Evolutionary conservation across 1,140 invertebrate species (phyloP), one percentile per base, ranked within the genome.

Genomic region (Chrysopa pallens): DNA sequence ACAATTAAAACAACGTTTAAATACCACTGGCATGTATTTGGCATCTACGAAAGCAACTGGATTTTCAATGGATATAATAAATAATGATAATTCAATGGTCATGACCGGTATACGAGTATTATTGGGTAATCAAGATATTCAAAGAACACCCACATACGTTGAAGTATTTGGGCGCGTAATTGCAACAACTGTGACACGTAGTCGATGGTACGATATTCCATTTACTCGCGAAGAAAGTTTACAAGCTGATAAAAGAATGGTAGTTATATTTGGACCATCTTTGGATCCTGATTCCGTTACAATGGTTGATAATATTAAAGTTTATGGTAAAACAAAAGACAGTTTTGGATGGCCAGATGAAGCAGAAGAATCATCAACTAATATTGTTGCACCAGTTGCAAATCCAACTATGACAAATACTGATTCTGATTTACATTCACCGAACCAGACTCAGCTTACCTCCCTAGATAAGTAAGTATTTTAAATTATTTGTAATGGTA

Each of bases 261-360:
- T 73, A 1, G 76, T 96, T n/a, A 77, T 75, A 33, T 93, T 98
- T 67, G 88, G 89, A 42, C 77, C 87, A 3, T 93, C 90, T 28
- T 76, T 80, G 57, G 90, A 95, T 66, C 74, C 85, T 0, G 84
- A 86, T 49, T 78, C 80, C 47, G 78, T 95, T 2, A 93, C 83
- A 15, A 84, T 94, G 73, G 74, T 97, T 3, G 91, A 96, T 62
- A 90, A 85, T 35, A 79, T 96, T 9, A 93, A 92, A 69, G 78
- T 92, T 47, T 88, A 96, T 60, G 90, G 89, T 2, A 94, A 95
- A 64, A 88, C 86, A 4, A 97, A 96, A 66, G 92, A 96, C 58
- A 69, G 79, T 0, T 94, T 97, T 63, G 91, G 90, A 36, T 97
- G 92, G 93, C 91, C 92, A 0, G 92, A 97, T 61, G 92, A 96